phyloP scores from a whole-genome alignment of 2,888 invertebrate species.

The Sarcophaga caerulescens region DNA sequence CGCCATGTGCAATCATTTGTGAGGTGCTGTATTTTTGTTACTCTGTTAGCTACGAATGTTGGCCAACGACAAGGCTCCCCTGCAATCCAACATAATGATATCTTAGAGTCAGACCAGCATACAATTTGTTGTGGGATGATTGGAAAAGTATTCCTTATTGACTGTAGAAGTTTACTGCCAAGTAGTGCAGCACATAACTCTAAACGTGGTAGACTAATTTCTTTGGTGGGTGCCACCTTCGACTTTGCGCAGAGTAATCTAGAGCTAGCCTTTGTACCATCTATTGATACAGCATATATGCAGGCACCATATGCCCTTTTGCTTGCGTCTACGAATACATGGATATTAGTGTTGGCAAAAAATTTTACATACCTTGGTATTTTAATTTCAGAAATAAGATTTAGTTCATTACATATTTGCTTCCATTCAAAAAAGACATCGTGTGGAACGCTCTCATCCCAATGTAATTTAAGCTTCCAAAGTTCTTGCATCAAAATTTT shows the following conservation, averaged over 20 bases:
- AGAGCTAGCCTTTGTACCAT: not conserved
- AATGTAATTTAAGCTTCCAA: constrained; percentile 52
- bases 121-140: not conserved
- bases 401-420: constrained; percentile 10
- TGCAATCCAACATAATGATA: constrained; percentile 31
- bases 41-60: constrained; percentile 36
- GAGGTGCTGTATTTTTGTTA: constrained; percentile 30
- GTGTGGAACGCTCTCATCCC: constrained; percentile 56
- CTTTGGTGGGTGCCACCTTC: no score
- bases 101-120: constrained; percentile 42
- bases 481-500: constrained; percentile 60
- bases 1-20: constrained; percentile 3
- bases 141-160: no score
- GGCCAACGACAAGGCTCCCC: constrained; percentile 22
- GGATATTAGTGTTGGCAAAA: constrained; percentile 32
- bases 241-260: constrained; percentile 39
- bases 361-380: constrained; percentile 46
- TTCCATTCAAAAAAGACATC: constrained; percentile 30
- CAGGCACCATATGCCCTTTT: constrained; percentile 54
- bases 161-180: no score
- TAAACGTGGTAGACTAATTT: no score
- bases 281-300: constrained; percentile 30
- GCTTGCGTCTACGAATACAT: constrained; percentile 56
- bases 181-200: no score
- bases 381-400: constrained; percentile 10